These are phyloP conservation scores for Cyprinus carpio DNA, from an alignment of 2,113 vertebrate genomes.

Conservation along the genomic window DNA sequence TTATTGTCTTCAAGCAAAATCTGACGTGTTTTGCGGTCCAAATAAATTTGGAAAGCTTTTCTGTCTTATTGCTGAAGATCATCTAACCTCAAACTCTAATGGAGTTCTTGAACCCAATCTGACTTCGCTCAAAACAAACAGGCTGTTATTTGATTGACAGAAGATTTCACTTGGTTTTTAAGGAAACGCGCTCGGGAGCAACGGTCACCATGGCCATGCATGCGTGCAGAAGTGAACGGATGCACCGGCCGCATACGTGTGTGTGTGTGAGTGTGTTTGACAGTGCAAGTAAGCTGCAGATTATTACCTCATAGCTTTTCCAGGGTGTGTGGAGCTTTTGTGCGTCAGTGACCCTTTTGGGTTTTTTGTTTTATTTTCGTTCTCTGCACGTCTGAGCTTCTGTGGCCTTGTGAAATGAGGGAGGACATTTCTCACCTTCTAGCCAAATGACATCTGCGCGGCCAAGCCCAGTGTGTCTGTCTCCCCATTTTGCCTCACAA, in stretches of 20 bases:
- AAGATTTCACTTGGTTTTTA: not conserved
- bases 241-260: not conserved
- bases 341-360: slow-evolving; percentile 59
- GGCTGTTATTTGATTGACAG: slow-evolving; percentile 22
- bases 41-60: slow-evolving; percentile 27
- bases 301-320: slow-evolving; percentile 59
- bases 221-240: slow-evolving; percentile 30
- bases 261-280: slow-evolving; percentile 7
- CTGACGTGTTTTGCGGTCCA: slow-evolving; percentile 10
- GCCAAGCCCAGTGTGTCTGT: slow-evolving; percentile 52
- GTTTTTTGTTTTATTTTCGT: slow-evolving; percentile 56
- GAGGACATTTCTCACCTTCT: slow-evolving; percentile 65
- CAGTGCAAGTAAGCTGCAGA: slow-evolving; percentile 58
- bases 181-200: not conserved
- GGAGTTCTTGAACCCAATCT: not conserved
- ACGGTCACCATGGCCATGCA: not conserved
- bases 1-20: not conserved
- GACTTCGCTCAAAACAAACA: slow-evolving; percentile 8
- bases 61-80: slow-evolving; percentile 28
- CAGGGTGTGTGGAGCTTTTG: slow-evolving; percentile 55
- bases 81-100: slow-evolving; percentile 8
- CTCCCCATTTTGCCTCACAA: slow-evolving; percentile 45
- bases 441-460: slow-evolving; percentile 59
- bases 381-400: slow-evolving; percentile 51
- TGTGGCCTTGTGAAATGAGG: slow-evolving; percentile 57